Conservation (phyloP, 2,113 vertebrate species). For the Galemys pyrenaicus region DNA sequence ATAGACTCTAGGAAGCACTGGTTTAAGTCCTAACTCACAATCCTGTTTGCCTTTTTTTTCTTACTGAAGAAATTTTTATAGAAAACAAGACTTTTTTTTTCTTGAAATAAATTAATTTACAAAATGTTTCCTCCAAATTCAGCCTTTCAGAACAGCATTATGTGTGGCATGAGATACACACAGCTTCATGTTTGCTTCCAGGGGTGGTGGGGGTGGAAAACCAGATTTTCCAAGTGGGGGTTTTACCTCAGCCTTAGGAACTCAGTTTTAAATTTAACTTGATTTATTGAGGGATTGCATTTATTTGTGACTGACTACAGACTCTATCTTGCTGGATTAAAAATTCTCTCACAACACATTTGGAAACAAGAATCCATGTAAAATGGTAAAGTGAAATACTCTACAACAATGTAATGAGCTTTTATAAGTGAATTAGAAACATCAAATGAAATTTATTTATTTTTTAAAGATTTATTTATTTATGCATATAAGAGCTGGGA, state of each 20-base stretch:
- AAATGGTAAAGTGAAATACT: constrained; percentile 46
- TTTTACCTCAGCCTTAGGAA: constrained; percentile 28
- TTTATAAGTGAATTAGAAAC: constrained; percentile 61
- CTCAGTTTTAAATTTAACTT: constrained; percentile 56
- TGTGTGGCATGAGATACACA: neutral
- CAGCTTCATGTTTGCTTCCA: neutral
- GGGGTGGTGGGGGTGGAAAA: neutral
- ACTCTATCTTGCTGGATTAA: constrained; percentile 44
- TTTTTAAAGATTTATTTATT: too few relatives aligned
- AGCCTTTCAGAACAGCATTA: neutral
- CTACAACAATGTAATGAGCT: constrained; percentile 43
- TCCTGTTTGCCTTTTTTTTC: neutral
- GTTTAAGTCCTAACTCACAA: constrained; percentile 2
- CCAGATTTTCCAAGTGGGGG: neutral
- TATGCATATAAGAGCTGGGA: too few relatives aligned
- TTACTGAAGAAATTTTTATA: neutral
- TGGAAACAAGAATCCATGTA: neutral
- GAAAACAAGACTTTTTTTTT: constrained; percentile 25
- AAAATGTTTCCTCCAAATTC: neutral
- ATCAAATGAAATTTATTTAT: constrained; percentile 59
- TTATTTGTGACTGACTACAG: constrained; percentile 60
- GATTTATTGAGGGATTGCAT: constrained; percentile 43
- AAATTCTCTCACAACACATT: constrained; percentile 60
- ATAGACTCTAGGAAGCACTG: neutral
- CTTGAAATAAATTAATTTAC: neutral